Evolutionary conservation across 2,113 vertebrate species (phyloP).

Genomic region (Mesoclemmys tuberculata): DNA sequence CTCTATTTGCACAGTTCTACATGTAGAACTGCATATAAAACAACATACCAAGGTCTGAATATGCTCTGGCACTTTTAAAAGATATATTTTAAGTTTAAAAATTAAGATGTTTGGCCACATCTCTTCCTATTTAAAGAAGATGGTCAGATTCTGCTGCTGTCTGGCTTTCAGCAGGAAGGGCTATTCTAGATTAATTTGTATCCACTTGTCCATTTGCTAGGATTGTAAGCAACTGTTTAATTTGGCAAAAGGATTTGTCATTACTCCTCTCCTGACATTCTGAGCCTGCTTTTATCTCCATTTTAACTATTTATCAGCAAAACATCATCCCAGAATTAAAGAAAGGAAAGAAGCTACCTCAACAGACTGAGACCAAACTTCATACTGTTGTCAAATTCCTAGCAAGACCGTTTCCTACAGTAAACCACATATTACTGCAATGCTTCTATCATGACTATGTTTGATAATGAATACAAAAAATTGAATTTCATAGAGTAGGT

Average conservation of each 20-base stretch:
- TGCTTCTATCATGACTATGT: background rate
- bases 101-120: background rate
- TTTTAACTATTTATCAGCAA: background rate
- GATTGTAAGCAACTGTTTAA: background rate
- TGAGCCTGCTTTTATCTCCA: background rate
- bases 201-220: background rate
- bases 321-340: background rate
- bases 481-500: background rate
- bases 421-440: background rate
- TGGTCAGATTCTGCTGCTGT: background rate
- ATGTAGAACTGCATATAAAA: background rate
- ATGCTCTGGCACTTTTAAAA: background rate
- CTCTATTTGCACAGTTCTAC: background rate
- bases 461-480: background rate
- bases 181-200: background rate
- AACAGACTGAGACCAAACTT: background rate
- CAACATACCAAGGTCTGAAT: background rate
- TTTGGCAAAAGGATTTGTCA: background rate
- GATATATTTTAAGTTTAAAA: background rate
- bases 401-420: background rate
- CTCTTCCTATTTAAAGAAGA: background rate
- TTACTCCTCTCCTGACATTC: background rate
- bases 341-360: background rate
- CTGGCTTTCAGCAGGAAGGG: background rate
- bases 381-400: background rate